Evolutionary conservation across 2,113 vertebrate species (phyloP).

Genomic region (Sinocyclocheilus anshuiensis): DNA sequence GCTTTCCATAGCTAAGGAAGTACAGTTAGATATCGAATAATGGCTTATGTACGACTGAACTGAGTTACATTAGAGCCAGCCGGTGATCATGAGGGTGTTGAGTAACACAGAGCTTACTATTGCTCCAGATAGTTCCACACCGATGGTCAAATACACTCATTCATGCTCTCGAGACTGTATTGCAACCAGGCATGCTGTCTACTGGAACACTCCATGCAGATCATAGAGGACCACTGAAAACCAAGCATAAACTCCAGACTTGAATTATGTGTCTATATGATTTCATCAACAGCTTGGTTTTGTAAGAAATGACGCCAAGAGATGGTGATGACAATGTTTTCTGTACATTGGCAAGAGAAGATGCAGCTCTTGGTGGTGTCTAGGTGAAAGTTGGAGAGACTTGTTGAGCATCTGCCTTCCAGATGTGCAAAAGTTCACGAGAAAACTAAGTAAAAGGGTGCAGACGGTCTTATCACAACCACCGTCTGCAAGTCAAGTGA

Average conservation of each 20-base stretch:
- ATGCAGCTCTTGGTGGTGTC: background rate
- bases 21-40: background rate
- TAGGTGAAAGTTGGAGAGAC: constrained; percentile 43
- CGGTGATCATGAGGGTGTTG: background rate
- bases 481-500: constrained; percentile 19
- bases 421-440: constrained; percentile 43
- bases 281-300: constrained; percentile 26
- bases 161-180: constrained; percentile 9
- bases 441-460: constrained; percentile 50
- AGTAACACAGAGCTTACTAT: constrained; percentile 15
- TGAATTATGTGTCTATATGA: background rate
- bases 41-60: background rate
- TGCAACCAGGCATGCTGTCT: constrained; percentile 9
- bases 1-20: background rate
- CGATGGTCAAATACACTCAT: background rate
- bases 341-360: background rate
- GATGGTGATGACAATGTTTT: background rate
- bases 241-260: constrained; percentile 12
- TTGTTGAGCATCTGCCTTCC: background rate
- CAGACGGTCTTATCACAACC: constrained; percentile 45
- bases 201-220: background rate
- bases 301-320: background rate
- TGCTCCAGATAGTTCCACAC: constrained; percentile 11
- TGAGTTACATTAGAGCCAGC: background rate
- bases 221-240: background rate